A percentile compares a stretch with the other conserved stretches of the same genome.
Conservation (phyloP, 2,113 vertebrate species). For the Cheilinus undulatus region DNA sequence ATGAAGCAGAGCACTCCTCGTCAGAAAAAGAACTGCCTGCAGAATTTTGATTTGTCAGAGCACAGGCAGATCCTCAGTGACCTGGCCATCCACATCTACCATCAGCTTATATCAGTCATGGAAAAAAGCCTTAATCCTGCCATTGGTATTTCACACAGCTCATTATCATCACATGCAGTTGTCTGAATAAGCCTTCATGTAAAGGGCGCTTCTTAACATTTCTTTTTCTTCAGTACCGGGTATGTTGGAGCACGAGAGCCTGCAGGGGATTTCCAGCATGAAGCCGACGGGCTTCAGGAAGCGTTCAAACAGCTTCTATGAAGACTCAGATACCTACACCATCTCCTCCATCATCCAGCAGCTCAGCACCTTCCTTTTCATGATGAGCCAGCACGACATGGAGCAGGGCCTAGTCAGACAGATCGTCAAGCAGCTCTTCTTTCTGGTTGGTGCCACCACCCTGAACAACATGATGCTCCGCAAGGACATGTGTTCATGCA, state of each 20-base stretch:
- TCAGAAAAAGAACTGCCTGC: constrained; percentile 94
- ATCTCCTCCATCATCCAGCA: constrained; percentile 92
- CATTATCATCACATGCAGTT: neutral
- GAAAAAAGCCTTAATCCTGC: constrained; percentile 89
- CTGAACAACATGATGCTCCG: constrained; percentile 97
- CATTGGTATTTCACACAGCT: constrained; percentile 84
- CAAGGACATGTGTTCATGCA: constrained; percentile 98
- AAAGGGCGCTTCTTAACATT: neutral
- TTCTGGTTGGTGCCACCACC: constrained; percentile 87
- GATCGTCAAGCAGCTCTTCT: constrained; percentile 92
- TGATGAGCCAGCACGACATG: constrained; percentile 93
- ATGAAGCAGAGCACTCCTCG: constrained; percentile 88
- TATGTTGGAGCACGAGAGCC: constrained; percentile 96
- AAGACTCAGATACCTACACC: constrained; percentile 88
- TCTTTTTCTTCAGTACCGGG: constrained; percentile 86
- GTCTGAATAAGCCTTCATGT: neutral
- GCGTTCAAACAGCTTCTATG: constrained; percentile 90
- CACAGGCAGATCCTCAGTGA: constrained; percentile 96
- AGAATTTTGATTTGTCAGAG: constrained; percentile 96
- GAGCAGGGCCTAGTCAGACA: constrained; percentile 89
- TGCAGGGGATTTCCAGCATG: constrained; percentile 96
- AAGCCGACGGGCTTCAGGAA: constrained; percentile 96
- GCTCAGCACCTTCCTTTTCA: constrained; percentile 90
- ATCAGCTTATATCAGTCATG: constrained; percentile 90
- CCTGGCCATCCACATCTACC: constrained; percentile 93